These are phyloP conservation scores for Holothuria scabra DNA, from an alignment of 53 echinoderm and acorn worm genomes.

Conservation along the genomic window DNA sequence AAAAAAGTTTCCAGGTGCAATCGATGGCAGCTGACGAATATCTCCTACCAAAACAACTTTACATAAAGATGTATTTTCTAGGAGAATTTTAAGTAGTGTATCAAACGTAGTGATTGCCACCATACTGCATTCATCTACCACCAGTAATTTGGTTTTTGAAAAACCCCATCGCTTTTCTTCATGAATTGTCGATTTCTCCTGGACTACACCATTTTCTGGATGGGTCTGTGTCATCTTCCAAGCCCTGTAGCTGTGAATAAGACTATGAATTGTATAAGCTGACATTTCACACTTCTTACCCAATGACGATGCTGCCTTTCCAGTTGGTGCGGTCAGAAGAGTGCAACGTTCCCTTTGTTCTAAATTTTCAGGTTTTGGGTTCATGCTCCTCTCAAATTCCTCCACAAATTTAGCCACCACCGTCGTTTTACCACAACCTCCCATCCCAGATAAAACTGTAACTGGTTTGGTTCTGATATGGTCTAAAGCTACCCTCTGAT, in stretches of 20 bases:
- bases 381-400: background rate
- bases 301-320: conserved; percentile 69
- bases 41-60: conserved; percentile 74
- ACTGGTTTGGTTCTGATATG: conserved; percentile 33
- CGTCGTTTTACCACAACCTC: conserved; percentile 63
- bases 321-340: conserved; percentile 70
- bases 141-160: conserved; percentile 42
- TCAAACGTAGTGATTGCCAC: conserved; percentile 57
- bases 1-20: conserved; percentile 69
- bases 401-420: conserved; percentile 38
- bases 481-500: conserved; percentile 40
- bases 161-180: conserved; percentile 16
- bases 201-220: too few species aligned
- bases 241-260: conserved; percentile 23
- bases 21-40: conserved; percentile 64
- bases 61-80: conserved; percentile 38
- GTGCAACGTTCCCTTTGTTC: background rate
- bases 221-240: conserved; percentile 8
- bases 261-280: conserved; percentile 55
- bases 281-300: conserved; percentile 29
- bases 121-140: conserved; percentile 82
- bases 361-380: background rate
- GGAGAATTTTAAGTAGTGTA: conserved; percentile 49
- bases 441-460: conserved; percentile 55
- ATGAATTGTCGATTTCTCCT: too few species aligned